Conservation (phyloP, 53 echinoderm and acorn worm genomes). For the Mesocentrotus franciscanus region DNA sequence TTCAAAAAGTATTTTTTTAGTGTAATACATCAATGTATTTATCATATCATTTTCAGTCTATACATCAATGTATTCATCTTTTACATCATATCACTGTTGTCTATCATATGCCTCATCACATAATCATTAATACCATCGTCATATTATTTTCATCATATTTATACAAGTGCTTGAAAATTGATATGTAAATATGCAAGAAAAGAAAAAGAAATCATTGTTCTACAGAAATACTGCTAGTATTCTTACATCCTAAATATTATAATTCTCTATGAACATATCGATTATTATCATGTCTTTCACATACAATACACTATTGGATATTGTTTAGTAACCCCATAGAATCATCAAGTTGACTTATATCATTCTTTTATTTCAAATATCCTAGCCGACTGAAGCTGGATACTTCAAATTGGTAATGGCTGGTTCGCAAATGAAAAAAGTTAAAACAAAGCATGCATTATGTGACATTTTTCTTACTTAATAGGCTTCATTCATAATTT, state of each 20-base stretch:
- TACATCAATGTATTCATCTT: no score
- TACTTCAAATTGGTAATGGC: neutral
- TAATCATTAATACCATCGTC: neutral
- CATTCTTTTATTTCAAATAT: neutral
- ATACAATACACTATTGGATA: neutral
- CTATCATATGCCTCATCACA: slow-evolving; percentile 21
- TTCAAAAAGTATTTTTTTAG: neutral
- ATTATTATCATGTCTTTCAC: neutral
- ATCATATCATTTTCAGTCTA: neutral
- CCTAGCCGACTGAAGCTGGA: neutral
- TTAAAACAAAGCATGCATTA: neutral
- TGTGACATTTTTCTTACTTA: neutral
- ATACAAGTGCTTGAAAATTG: slow-evolving; percentile 29
- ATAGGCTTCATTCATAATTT: neutral
- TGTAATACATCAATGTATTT: slow-evolving; percentile 17
- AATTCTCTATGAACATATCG: neutral
- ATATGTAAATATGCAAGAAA: slow-evolving; percentile 45
- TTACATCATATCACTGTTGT: neutral
- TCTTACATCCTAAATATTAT: neutral
- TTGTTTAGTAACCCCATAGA: neutral
- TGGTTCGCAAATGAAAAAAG: neutral
- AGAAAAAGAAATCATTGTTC: neutral
- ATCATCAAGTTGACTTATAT: neutral
- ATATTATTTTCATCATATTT: slow-evolving; percentile 47
- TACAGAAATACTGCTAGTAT: slow-evolving; percentile 17